A percentile compares a stretch with the other conserved stretches of the same genome.
Conservation (phyloP, 2,888 invertebrate species). For the Drosophila pseudotalamancana region DNA sequence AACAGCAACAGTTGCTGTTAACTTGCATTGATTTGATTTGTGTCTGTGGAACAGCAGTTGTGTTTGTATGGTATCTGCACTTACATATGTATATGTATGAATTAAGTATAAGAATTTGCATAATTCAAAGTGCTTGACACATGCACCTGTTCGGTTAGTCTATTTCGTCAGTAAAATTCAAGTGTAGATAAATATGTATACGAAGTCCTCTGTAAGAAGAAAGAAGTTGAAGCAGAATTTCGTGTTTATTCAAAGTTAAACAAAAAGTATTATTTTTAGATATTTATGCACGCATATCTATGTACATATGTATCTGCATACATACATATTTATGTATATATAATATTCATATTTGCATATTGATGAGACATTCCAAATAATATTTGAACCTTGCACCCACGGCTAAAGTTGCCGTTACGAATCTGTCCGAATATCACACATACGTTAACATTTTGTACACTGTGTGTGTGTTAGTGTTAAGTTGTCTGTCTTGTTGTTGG, state of each 20-base stretch:
- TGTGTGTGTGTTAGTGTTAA: slow-evolving; percentile 23
- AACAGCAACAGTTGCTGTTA: slow-evolving; percentile 17
- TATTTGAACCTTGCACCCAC: slow-evolving; percentile 38
- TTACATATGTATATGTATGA: background rate
- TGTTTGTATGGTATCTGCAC: background rate
- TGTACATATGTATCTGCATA: no score
- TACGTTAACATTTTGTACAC: background rate
- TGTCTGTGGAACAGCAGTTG: slow-evolving; percentile 3
- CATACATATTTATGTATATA: background rate
- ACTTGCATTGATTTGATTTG: background rate
- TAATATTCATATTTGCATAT: background rate
- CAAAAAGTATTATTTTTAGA: background rate
- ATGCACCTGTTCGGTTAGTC: slow-evolving; percentile 23
- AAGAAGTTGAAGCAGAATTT: background rate
- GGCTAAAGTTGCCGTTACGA: slow-evolving; percentile 34
- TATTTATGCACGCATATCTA: background rate
- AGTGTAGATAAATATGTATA: background rate
- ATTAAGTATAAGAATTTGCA: slow-evolving; percentile 16
- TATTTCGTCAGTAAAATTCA: slow-evolving; percentile 2
- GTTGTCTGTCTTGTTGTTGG: slow-evolving; percentile 32
- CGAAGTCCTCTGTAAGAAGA: background rate
- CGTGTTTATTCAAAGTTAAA: no score
- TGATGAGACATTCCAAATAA: slow-evolving; percentile 6
- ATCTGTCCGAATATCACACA: slow-evolving; percentile 26
- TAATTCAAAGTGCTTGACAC: slow-evolving; percentile 31